Base-by-base conservation (phyloP, 2,888 invertebrate species). In the Tinea trinotella region DNA sequence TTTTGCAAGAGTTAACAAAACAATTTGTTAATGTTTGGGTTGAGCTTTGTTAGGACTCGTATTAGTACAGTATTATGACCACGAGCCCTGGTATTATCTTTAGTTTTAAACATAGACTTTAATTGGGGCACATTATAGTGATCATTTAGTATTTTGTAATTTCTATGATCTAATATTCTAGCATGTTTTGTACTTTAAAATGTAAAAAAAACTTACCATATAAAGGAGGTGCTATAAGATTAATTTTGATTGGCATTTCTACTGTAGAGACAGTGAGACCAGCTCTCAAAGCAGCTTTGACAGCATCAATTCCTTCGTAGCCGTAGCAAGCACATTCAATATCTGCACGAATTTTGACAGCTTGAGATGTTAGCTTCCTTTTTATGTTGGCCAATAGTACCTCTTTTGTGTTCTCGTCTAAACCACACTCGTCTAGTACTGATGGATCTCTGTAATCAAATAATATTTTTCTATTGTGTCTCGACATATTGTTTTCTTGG, bases 301-400 rank as follows among this genome's bases (percentile, higher is more conserved):
- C 98, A 2, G 99, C 99, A 83, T 99, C 99, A 60, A 99, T 98
- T 20, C 99, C 99, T 75, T 99, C 99, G 68, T 99, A 99, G 1
- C 96, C 95, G 66, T 96, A 98, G 76, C 97, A 97, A 0, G 96
- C 94, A 61, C 97, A 96, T 76, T 97, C 95, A 64, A 98, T 93
- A 75, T 96, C 96, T 10, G 97, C 94, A 60, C 97, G 89, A 59
- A 97, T 96, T 88, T 97, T 97, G 0, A 97, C 95, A n/a, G 96
- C 94, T 75, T 99, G 99, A 4, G 98, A 98, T 17, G 98, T 98
- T 55, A 99, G 87, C 76, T 98, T 96, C 61, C 98, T 90, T 76
- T 96, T 95, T 62, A 99, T 99, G 74, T 99, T 98, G 62, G 93
- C 93, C 55, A 99, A 81, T 46, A 99, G 88, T 17, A 97, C 95